Evolutionary conservation across 2,888 invertebrate genomes (phyloP), one percentile per base, ranked within the genome.

Genomic region (Endomychus coccineus): DNA sequence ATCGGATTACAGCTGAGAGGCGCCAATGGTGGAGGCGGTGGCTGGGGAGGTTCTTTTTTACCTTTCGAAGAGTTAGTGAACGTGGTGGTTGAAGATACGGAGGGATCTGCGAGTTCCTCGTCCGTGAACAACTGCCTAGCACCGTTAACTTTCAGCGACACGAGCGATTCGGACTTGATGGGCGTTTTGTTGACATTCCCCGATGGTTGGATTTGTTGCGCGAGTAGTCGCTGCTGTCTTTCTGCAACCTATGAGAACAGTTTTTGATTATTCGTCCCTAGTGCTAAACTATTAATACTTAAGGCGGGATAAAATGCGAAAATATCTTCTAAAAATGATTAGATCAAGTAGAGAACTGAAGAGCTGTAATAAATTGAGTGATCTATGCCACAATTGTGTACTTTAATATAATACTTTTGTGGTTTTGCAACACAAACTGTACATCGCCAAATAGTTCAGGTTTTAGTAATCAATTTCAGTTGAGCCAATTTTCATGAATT

Each of bases 191-290:
- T 49, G 43, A 46, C 46, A n/a, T n/a, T n/a, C n/a, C n/a, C n/a
- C 51, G 55, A 43, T 14, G 52, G 59, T 42, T 62, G 56, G 39
- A 67, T 60, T 48, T 74, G 74, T 48, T 74, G 73, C 27, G 71
- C 68, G 28, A 75, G 57, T 38, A 77, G 71, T 48, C 73, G 68
- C 52, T 75, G 71, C 52, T 74, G 74, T 51, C 81, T 71, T 51
- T 82, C 81, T 1, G 76, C 77, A 40, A 79, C 78, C 79, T 80
- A 24, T 4, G 15, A 12, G 34, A 4, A 22, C n/a, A n/a, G n/a
- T n/a, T n/a, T n/a, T n/a, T n/a, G n/a, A n/a, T n/a, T n/a, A n/a
- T n/a, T n/a, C n/a, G n/a, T n/a, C n/a, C n/a, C n/a, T n/a, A n/a
- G n/a, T n/a, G n/a, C n/a, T n/a, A n/a, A n/a, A n/a, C n/a, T n/a